Percentiles rank a stretch among this genome's conserved stretches.
phyloP scores from a whole-genome alignment of 2,888 invertebrate genomes.

The Trimorus sp. region DNA sequence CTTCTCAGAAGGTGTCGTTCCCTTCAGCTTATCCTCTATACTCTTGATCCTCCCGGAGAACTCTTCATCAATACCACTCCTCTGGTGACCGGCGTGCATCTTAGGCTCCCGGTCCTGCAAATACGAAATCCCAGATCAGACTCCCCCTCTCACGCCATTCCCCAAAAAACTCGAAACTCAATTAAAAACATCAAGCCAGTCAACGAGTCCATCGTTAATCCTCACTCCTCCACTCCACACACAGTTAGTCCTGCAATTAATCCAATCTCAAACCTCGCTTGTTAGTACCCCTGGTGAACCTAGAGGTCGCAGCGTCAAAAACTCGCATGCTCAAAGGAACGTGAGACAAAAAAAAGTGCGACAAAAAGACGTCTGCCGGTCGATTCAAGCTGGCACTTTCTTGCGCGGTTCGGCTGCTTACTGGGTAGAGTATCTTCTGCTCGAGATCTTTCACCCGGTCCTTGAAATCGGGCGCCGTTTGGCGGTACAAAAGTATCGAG shows the following conservation, averaged over 20 bases:
- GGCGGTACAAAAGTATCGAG: constrained; percentile 92
- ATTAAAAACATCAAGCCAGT: neutral
- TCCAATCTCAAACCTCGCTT: no score
- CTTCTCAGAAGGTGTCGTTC: constrained; percentile 84
- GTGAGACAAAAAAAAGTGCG: no score
- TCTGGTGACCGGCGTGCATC: constrained; percentile 78
- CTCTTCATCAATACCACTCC: constrained; percentile 83
- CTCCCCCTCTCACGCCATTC: no score
- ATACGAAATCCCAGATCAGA: neutral
- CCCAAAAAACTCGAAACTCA: neutral
- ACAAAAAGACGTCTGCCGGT: no score
- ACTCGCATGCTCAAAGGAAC: no score
- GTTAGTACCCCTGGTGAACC: no score
- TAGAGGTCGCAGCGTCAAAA: no score
- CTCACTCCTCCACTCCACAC: no score
- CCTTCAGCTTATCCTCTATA: constrained; percentile 90
- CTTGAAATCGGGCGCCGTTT: constrained; percentile 92
- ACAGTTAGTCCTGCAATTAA: no score
- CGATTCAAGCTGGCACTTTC: neutral
- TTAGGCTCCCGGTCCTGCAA: constrained; percentile 82
- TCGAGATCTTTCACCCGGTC: constrained; percentile 92
- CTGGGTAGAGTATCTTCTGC: constrained; percentile 88
- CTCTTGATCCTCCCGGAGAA: constrained; percentile 86
- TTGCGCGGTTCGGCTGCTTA: constrained; percentile 82
- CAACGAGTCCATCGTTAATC: no score